These are phyloP conservation scores for Meganola albula DNA, from an alignment of 2,888 invertebrate genomes.

Conservation along the genomic window DNA sequence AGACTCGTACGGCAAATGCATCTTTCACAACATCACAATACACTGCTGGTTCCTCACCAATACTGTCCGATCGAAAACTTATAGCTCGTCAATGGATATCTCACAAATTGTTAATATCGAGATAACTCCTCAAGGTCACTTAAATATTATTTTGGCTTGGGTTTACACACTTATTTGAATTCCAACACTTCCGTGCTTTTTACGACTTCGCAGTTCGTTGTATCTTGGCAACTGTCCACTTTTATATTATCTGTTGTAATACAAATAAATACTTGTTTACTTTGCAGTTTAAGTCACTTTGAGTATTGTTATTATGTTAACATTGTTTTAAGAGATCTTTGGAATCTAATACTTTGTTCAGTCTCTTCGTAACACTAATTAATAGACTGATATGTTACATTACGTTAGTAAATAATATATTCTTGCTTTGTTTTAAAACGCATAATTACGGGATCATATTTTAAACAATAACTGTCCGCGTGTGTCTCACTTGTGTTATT, in stretches of 20 bases:
- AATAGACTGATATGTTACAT: no score
- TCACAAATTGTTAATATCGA: constrained; percentile 27
- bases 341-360: constrained; percentile 41
- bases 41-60: constrained; percentile 30
- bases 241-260: constrained; percentile 13
- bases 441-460: constrained; percentile 22
- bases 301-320: constrained; percentile 18
- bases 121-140: constrained; percentile 34
- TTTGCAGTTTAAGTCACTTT: constrained; percentile 4
- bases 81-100: constrained; percentile 34
- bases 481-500: constrained; percentile 36
- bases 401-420: constrained; percentile 16
- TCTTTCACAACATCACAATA: constrained; percentile 53
- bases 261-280: constrained; percentile 10
- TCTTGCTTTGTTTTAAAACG: constrained; percentile 27
- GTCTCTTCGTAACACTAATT: constrained; percentile 32
- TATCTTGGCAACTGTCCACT: constrained; percentile 26
- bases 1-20: constrained; percentile 74
- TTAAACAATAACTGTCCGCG: constrained; percentile 35
- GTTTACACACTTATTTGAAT: constrained; percentile 17
- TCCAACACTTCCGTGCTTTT: constrained; percentile 30
- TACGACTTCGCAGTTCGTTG: constrained; percentile 16
- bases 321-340: constrained; percentile 47
- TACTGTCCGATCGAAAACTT: constrained; percentile 21
- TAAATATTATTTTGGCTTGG: constrained; percentile 22